Evolutionary conservation across 2,888 invertebrate genomes (phyloP).

Genomic region (Chloromyia formosa): DNA sequence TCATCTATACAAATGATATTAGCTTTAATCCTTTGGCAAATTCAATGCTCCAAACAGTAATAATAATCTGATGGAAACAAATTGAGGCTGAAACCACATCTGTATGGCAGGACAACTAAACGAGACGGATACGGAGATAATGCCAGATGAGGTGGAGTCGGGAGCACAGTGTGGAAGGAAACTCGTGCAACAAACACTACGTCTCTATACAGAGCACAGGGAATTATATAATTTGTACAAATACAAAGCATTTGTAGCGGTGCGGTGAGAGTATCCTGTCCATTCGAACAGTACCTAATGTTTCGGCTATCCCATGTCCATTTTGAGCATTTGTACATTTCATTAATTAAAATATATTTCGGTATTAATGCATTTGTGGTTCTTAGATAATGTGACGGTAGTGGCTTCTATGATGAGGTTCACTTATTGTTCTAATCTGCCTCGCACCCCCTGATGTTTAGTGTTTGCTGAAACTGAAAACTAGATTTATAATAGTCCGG

Average conservation of each 20-base stretch:
- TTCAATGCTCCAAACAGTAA: conserved; percentile 47
- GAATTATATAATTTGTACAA: conserved; percentile 39
- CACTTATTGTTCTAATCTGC: conserved; percentile 38
- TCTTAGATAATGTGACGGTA: conserved; percentile 41
- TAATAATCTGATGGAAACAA: conserved; percentile 49
- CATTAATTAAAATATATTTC: conserved; percentile 50
- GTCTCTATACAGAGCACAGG: neutral
- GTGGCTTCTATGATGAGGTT: conserved; percentile 33
- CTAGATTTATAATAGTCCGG: conserved; percentile 21
- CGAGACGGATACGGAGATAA: neutral
- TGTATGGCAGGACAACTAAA: neutral
- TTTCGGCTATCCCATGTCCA: conserved; percentile 43
- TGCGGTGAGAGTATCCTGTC: conserved; percentile 21
- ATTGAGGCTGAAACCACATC: conserved; percentile 45
- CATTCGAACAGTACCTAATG: conserved; percentile 30
- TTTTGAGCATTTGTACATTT: conserved; percentile 43
- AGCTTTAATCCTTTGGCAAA: conserved; percentile 45
- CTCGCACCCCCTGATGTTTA: conserved; percentile 1
- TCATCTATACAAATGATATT: conserved; percentile 34
- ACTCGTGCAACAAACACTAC: neutral
- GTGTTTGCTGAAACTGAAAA: conserved; percentile 12
- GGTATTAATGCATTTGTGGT: conserved; percentile 49
- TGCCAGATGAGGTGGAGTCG: neutral
- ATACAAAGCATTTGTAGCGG: conserved; percentile 24
- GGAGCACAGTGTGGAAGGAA: too few relatives aligned